Percentiles rank a stretch among this genome's conserved stretches.
These are phyloP conservation scores for Oscheius sp. DNA, from an alignment of 1,140 invertebrate species.

Conservation along the genomic window DNA sequence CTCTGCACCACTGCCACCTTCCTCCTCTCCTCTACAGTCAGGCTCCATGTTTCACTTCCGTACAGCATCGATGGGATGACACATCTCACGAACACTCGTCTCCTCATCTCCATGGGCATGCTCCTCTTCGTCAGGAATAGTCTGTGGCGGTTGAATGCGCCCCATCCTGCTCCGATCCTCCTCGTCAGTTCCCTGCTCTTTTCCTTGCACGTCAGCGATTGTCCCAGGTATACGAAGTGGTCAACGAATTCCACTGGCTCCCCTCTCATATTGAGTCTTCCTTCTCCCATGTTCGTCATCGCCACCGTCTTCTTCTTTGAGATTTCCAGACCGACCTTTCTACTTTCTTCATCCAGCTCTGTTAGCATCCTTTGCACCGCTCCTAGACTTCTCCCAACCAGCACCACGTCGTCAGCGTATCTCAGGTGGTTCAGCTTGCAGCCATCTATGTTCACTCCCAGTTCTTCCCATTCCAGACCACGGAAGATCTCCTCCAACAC, in stretches of 20 bases:
- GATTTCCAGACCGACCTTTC: no score
- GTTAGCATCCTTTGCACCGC: constrained; percentile 10
- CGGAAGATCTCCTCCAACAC: constrained; percentile 3
- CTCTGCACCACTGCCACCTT: neutral
- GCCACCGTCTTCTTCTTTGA: constrained; percentile 35
- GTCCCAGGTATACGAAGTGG: neutral
- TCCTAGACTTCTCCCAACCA: neutral
- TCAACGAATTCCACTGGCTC: neutral
- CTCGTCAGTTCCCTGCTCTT: neutral
- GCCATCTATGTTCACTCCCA: constrained; percentile 27
- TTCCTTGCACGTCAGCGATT: neutral
- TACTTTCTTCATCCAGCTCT: neutral
- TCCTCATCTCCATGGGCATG: neutral
- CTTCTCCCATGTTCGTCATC: constrained; percentile 26
- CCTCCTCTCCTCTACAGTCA: neutral
- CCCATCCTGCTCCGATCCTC: neutral
- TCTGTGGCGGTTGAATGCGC: neutral
- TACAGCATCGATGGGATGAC: neutral
- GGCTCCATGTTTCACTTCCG: neutral
- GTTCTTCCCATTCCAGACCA: constrained; percentile 28
- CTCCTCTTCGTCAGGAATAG: neutral
- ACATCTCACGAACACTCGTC: neutral
- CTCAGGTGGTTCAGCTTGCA: constrained; percentile 11
- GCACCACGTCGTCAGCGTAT: constrained; percentile 39
- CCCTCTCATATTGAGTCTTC: neutral